Percentiles rank a stretch among this genome's conserved stretches.
These are phyloP conservation scores for Prosopocoilus inquinatus DNA, from an alignment of 2,888 invertebrate genomes.

Conservation along the genomic window DNA sequence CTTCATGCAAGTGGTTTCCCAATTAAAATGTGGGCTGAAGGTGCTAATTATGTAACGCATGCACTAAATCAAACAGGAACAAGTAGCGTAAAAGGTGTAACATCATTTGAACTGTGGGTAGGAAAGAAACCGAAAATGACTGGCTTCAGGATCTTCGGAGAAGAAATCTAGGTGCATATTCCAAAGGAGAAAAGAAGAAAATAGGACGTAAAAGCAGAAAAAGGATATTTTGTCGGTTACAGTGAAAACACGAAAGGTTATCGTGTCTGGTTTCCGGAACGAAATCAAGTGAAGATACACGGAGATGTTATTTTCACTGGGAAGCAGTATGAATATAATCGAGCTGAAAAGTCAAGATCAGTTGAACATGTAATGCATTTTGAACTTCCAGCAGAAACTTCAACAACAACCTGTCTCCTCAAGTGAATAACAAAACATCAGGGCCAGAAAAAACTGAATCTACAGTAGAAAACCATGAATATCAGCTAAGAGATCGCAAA, in stretches of 20 bases:
- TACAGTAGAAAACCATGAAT: background rate
- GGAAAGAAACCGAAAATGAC: slow-evolving; percentile 35
- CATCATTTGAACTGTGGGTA: slow-evolving; percentile 40
- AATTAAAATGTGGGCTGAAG: slow-evolving; percentile 38
- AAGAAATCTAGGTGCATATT: slow-evolving; percentile 25
- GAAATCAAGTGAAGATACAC: slow-evolving; percentile 19
- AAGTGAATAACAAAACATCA: too few species aligned
- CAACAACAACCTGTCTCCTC: too few species aligned
- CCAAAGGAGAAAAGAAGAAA: slow-evolving; percentile 23
- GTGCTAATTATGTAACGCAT: slow-evolving; percentile 29
- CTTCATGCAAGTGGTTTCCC: slow-evolving; percentile 28
- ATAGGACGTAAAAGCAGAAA: slow-evolving; percentile 20
- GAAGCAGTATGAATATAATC: background rate
- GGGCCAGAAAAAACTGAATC: too few species aligned
- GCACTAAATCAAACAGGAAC: slow-evolving; percentile 25
- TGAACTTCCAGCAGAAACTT: too few species aligned
- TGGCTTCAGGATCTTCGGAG: slow-evolving; percentile 23
- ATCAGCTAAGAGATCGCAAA: background rate
- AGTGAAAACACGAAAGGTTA: slow-evolving; percentile 21
- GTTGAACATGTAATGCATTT: too few species aligned
- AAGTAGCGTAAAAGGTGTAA: slow-evolving; percentile 16
- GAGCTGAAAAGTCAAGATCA: too few species aligned
- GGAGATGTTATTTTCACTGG: slow-evolving; percentile 23
- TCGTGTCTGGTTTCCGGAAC: slow-evolving; percentile 22
- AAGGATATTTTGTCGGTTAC: slow-evolving; percentile 24